Base-by-base conservation (phyloP, 1,140 invertebrate genomes). In the Microplitis mediator region DNA sequence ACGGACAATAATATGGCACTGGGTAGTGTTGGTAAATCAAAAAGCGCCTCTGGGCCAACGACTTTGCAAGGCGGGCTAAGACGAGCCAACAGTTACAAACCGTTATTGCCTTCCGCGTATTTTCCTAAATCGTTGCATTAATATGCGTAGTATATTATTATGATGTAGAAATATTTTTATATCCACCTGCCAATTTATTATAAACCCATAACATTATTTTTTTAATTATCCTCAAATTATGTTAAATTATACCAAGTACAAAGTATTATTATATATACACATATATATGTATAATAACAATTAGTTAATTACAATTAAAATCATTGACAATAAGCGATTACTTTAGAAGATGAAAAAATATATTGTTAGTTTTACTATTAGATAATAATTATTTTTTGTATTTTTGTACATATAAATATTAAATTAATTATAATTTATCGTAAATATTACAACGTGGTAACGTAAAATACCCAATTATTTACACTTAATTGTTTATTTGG, bases 41-140 rank as follows among this genome's bases (percentile, higher is more conserved):
- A 85, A 72, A 80, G 77, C 66, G 70, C 77, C 14, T 73, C 71
- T 16, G 76, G 76, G 72, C 11, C 39, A 45, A 45, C 39, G 39
- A 69, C 78, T 4, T 75, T 83, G 72, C 85, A 85, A 60, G 81
- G 84, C 36, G 85, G 85, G 71, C 76, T 86, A 60, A 80, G 82
- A 73, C 76, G 84, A 52, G 79, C 79, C n/a, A 79, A 80, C 34
- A 67, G 82, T 23, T 83, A 86, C 50, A 85, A 85, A 71, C 84
- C 84, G 13, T 73, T 84, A 31, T 78, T 86, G 63, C 84, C 83
- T 62, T 86, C 84, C 3, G 79, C 84, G 13, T 86, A 86, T 75
- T 86, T 86, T 78, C 83, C 84, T 3, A 86, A 85, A 74, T 79
- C 82, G 51, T 77, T 80, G 56, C 83, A 85, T 72, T 82, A 32